Evolutionary conservation across 2,113 vertebrate species (phyloP), one percentile per base, ranked within the genome.

Genomic region (Perca fluviatilis): DNA sequence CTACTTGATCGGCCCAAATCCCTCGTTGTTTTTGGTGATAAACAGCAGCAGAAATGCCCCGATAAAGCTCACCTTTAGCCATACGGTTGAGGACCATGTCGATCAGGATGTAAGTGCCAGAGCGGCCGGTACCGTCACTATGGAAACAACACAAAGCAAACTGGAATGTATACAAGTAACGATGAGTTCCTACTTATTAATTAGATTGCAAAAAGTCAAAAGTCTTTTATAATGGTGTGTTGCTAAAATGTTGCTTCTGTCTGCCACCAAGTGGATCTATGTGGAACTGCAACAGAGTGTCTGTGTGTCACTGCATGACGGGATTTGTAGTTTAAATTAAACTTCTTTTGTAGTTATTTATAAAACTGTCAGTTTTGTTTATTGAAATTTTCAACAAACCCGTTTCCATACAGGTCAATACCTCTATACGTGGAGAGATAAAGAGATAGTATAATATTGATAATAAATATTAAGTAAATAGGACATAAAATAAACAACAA

Each of bases 1-100:
- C 30, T 5, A 33, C 30, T 33, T 33, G 30, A 33, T 33, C 30
- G 30, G 30, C 30, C 5, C 30, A 33, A 33, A 33, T 33, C 30
- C 27, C 16, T 61, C 27, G 30, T 19, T 60, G 33, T 61, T 19
- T 61, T n/a, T 33, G 30, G 0, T 33, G 21, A 54, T 50, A n/a
- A 54, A 15, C 18, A 63, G 8, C 30, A 5, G 30, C 30, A 33
- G 30, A 33, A 33, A 33, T 33, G 33, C 1, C 40, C 1, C 33
- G 2, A 16, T 13, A 13, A 49, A n/a, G 6, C 56, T 93, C 89
- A 99, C 98, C 98, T 97, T 99, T 99, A 36, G 97, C 97, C 98
- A 99, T 99, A 61, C 98, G 97, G 87, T 99, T 99, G 72, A 99
- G 95, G 77, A 99, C 98, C 98, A 99, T 99, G 93, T 99, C 98